Conservation (phyloP, 2,797 vertebrate genomes). For the Tiaroga cobitis region DNA sequence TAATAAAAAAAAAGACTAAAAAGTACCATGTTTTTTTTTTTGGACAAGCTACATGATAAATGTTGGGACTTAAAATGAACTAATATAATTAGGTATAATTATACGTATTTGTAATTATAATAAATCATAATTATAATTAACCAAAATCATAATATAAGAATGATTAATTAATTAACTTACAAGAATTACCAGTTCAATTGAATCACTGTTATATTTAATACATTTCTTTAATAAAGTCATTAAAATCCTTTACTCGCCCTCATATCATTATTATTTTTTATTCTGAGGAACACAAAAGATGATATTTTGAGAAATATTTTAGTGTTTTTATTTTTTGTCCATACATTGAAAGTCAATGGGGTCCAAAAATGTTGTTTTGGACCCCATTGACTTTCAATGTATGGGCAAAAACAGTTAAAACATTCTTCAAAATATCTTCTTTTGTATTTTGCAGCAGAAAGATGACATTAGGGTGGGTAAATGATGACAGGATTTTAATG, state of each 20-base stretch:
- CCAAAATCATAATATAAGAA: background rate
- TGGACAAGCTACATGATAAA: background rate
- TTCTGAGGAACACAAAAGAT: background rate
- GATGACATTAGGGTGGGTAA: background rate
- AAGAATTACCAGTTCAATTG: background rate
- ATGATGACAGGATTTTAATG: background rate
- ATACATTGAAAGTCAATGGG: background rate
- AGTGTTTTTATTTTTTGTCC: background rate
- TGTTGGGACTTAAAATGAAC: background rate
- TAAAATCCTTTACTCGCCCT: background rate
- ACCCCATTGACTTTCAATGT: background rate
- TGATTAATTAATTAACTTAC: background rate
- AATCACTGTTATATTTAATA: background rate
- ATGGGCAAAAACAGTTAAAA: background rate
- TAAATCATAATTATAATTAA: background rate
- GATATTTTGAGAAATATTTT: background rate
- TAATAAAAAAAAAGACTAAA: background rate
- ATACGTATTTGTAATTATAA: slow-evolving; percentile 3
- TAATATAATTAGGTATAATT: slow-evolving; percentile 3
- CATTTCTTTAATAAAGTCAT: slow-evolving; percentile 14
- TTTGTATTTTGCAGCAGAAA: background rate
- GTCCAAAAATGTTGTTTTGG: background rate
- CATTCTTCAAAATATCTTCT: background rate
- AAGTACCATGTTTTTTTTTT: background rate
- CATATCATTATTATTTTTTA: background rate